Evolutionary conservation across 2,888 invertebrate genomes (phyloP).

Genomic region (Plebejus melissa): DNA sequence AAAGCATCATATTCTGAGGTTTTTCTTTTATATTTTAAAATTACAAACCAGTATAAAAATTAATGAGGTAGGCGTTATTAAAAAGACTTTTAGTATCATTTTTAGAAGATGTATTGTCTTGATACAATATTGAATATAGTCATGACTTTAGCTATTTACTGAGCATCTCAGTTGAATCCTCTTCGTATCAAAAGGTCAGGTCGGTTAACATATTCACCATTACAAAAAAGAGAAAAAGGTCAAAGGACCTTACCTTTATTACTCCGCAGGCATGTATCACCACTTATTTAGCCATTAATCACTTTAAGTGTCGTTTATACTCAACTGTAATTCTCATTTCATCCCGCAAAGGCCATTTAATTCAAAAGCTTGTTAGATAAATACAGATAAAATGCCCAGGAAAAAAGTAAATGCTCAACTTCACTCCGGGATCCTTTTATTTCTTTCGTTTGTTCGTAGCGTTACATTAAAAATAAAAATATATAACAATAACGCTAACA

Average conservation of each 20-base stretch:
- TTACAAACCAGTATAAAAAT: background rate
- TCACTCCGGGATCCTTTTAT: slow-evolving; percentile 8
- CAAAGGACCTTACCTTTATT: background rate
- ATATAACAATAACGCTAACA: slow-evolving; percentile 21
- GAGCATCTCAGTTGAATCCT: background rate
- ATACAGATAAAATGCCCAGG: slow-evolving; percentile 22
- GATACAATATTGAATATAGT: background rate
- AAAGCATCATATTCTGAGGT: background rate
- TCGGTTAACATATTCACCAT: background rate
- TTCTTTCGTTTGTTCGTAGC: slow-evolving; percentile 10
- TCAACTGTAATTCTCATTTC: slow-evolving; percentile 13
- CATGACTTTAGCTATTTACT: background rate
- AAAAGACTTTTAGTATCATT: background rate
- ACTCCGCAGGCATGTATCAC: background rate
- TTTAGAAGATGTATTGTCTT: background rate
- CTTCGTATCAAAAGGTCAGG: background rate
- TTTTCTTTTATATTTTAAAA: background rate
- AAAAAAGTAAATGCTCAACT: slow-evolving; percentile 9
- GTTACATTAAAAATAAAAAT: slow-evolving; percentile 30
- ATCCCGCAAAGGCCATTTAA: slow-evolving; percentile 14
- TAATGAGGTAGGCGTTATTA: background rate
- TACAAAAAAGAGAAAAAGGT: background rate
- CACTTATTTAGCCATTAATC: background rate
- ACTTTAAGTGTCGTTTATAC: slow-evolving; percentile 5
- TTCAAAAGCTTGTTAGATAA: slow-evolving; percentile 20